Evolutionary conservation across 2,113 vertebrate genomes (phyloP).

Genomic region (Tragulus kanchil): DNA sequence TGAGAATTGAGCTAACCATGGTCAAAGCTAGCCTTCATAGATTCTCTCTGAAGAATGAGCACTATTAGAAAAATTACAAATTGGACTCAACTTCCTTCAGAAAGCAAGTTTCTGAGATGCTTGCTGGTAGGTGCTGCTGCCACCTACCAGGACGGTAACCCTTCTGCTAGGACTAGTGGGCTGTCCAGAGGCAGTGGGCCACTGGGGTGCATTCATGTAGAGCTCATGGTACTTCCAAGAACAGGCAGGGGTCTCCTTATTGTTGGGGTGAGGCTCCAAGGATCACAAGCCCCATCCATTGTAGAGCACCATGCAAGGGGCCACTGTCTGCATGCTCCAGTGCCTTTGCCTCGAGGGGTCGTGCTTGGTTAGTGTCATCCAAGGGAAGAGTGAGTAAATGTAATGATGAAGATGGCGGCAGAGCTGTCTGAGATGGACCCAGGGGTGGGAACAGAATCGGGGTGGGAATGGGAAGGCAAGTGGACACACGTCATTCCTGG

Average conservation of each 20-base stretch:
- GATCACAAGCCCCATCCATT: too few relatives aligned
- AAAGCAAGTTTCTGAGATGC: neutral
- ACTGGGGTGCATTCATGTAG: fast-evolving
- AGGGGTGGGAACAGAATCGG: neutral
- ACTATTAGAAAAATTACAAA: neutral
- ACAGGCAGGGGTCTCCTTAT: neutral
- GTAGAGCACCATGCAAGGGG: fast-evolving
- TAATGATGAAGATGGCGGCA: fast-evolving
- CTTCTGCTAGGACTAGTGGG: neutral
- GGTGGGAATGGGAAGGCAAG: neutral
- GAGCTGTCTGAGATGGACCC: too few relatives aligned
- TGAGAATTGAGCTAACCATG: neutral
- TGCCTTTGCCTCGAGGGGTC: neutral
- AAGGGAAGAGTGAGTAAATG: neutral
- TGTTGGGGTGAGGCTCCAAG: neutral
- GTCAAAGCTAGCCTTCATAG: slow-evolving; percentile 57
- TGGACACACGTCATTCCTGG: neutral
- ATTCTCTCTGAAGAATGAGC: slow-evolving; percentile 64
- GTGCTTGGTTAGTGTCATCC: neutral
- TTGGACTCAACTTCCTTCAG: neutral
- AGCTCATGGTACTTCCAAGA: neutral
- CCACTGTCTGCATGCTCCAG: too few relatives aligned
- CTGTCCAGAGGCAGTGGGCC: neutral
- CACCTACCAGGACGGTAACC: neutral
- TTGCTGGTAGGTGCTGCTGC: neutral